Conservation (phyloP, 2,113 vertebrate genomes). For the Budorcas taxicolor region DNA sequence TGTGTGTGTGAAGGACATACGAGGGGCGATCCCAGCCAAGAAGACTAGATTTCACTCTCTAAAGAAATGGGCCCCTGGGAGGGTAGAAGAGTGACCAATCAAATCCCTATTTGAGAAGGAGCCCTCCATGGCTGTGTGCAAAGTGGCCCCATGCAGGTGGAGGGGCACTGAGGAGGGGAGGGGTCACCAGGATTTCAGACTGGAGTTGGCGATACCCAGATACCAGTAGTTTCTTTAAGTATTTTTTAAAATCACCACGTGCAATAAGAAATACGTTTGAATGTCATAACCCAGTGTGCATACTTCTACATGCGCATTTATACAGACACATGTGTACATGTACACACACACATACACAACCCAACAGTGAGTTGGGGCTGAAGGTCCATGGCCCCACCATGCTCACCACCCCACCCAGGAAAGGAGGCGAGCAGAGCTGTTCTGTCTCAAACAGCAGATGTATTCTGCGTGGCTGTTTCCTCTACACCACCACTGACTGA, state of each 20-base stretch:
- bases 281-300: not conserved
- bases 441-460: not conserved
- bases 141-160: not conserved
- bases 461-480: not conserved
- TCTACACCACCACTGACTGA: not conserved
- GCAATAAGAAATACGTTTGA: not conserved
- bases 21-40: not conserved
- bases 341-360: not conserved
- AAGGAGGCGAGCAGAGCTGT: not conserved
- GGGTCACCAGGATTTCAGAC: not conserved
- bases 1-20: not conserved
- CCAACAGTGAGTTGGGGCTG: not conserved
- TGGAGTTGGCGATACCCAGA: not conserved
- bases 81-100: not conserved
- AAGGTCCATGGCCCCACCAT: not conserved
- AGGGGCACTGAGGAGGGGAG: not conserved
- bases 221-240: not conserved
- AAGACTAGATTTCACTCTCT: not conserved
- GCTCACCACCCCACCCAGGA: not conserved
- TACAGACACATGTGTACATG: rapidly evolving
- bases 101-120: not conserved
- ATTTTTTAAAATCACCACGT: not conserved
- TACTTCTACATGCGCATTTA: not conserved
- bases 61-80: not conserved
- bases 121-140: not conserved